Conservation (phyloP, 2,888 invertebrate species). For the Dicyrtoma fusca region DNA sequence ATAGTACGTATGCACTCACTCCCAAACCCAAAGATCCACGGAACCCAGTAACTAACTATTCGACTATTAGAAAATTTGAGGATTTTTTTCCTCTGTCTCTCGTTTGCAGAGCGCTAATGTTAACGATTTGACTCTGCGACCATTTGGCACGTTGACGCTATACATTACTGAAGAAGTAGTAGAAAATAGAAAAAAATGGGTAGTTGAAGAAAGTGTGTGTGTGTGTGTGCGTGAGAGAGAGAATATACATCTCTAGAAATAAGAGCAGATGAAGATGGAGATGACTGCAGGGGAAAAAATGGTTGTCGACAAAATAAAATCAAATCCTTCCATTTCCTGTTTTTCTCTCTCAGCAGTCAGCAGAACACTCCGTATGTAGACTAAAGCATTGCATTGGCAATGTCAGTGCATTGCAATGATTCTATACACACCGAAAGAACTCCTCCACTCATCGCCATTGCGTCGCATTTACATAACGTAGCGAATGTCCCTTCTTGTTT, state of each 20-base stretch:
- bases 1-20: too few species aligned
- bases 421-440: too few species aligned
- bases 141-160: conserved; percentile 21
- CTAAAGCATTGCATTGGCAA: too few species aligned
- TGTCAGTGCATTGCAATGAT: too few species aligned
- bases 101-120: conserved; percentile 13
- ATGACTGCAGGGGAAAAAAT: conserved; percentile 14
- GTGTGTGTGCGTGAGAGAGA: too few species aligned
- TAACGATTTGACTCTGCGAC: conserved; percentile 21
- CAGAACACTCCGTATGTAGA: too few species aligned
- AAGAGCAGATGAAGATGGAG: background rate
- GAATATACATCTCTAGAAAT: too few species aligned
- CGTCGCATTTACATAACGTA: too few species aligned
- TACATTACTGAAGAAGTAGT: conserved; percentile 1
- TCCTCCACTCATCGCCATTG: too few species aligned
- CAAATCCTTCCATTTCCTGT: conserved; percentile 27
- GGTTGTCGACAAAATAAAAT: conserved; percentile 30
- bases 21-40: too few species aligned
- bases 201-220: background rate
- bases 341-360: conserved; percentile 15
- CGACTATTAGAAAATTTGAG: conserved; percentile 1
- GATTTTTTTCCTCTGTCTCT: conserved; percentile 3
- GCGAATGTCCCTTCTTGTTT: too few species aligned
- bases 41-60: too few species aligned
- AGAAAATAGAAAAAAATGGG: conserved; percentile 9